These are phyloP conservation scores for Pristiophorus japonicus DNA, from an alignment of 2,113 vertebrate species.

Conservation along the genomic window DNA sequence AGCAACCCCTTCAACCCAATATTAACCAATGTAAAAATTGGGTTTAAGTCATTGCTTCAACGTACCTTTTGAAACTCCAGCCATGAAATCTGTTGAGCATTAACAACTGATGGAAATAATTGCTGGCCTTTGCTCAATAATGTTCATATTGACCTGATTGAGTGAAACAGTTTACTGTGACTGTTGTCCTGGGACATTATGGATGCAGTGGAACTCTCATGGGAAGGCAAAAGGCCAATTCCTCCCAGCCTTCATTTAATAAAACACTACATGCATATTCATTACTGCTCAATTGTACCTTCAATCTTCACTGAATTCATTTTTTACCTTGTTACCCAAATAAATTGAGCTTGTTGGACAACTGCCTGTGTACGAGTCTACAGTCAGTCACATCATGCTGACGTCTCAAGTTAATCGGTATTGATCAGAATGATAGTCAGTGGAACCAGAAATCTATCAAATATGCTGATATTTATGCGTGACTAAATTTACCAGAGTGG, in stretches of 20 bases:
- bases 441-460: not conserved
- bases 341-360: not conserved
- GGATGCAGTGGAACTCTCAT: not conserved
- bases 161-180: not conserved
- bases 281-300: not conserved
- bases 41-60: not conserved
- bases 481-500: not conserved
- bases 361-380: not conserved
- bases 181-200: not conserved
- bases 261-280: not conserved
- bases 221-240: not conserved
- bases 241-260: not conserved
- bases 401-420: not conserved
- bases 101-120: not conserved
- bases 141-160: not conserved
- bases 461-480: not conserved
- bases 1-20: not conserved
- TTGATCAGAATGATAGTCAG: not conserved
- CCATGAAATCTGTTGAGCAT: not conserved
- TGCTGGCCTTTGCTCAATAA: not conserved
- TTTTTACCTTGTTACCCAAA: constrained; percentile 14
- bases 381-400: not conserved
- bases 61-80: not conserved
- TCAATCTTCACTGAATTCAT: not conserved
- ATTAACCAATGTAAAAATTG: not conserved